Conservation (phyloP, 2,888 invertebrate genomes). For the Leucophenga montana region DNA sequence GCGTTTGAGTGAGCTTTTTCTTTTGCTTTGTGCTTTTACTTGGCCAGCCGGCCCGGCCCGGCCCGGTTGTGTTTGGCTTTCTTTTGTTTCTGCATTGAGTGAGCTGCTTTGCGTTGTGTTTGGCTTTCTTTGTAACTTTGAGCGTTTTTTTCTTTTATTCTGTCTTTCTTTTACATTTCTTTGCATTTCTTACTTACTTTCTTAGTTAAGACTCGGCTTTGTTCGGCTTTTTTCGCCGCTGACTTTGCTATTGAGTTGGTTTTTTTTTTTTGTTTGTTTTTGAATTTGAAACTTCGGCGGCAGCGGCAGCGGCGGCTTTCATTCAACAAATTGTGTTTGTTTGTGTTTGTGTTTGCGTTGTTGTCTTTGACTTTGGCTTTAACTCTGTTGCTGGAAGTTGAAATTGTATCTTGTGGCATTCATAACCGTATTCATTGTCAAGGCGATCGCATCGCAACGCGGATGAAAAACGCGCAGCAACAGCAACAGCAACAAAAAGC, state of each 20-base stretch:
- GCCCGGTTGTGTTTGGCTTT: neutral
- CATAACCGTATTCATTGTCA: constrained; percentile 70
- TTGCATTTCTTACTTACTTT: constrained; percentile 44
- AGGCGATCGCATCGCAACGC: constrained; percentile 68
- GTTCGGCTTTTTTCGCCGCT: neutral
- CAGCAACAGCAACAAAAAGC: constrained; percentile 33
- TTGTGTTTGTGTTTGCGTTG: constrained; percentile 18
- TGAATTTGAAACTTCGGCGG: neutral
- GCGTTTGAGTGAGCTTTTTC: neutral
- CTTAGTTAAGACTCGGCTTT: constrained; percentile 40
- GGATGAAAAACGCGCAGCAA: constrained; percentile 45
- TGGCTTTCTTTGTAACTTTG: constrained; percentile 50
- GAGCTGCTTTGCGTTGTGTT: constrained; percentile 7
- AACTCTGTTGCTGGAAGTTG: constrained; percentile 60
- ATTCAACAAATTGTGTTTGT: constrained; percentile 24
- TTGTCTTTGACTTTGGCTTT: constrained; percentile 35
- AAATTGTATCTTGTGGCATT: constrained; percentile 56
- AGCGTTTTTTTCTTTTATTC: constrained; percentile 47
- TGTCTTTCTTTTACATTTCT: constrained; percentile 42
- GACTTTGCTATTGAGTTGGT: neutral
- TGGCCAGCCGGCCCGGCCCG: too few species aligned
- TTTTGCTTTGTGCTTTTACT: constrained; percentile 21
- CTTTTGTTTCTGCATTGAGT: constrained; percentile 13
- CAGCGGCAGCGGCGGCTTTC: constrained; percentile 7
- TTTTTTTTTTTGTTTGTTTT: neutral